Base-by-base conservation (phyloP, 1,140 invertebrate genomes). In the Drosophila pseudoobscura region DNA sequence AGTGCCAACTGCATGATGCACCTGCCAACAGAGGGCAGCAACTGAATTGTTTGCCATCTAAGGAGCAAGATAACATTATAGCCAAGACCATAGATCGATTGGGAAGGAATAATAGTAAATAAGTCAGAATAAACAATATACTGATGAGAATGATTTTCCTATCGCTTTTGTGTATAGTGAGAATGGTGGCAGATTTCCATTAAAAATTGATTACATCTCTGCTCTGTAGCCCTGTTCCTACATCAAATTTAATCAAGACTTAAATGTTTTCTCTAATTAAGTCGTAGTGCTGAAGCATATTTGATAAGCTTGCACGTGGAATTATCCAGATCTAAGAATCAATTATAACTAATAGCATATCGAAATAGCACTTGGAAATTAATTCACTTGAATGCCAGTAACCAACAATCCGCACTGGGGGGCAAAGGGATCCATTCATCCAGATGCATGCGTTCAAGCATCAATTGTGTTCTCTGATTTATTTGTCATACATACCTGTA, bases 241-340 rank as follows among this genome's bases (percentile, higher is more conserved):
- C 7, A 22, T 26, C 15, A 29, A 57, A 20, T 50, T 45, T 29
- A 49, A 49, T 66, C 54, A 45, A 15, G 39, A 47, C 54, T 47
- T 69, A 60, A 50, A 57, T 72, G 62, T 63, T 17, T 17, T 17
- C 17, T 17, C 17, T 17, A 17, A 17, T 75, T 61, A 72, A 72
- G 43, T 54, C 11, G 51, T 62, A 66, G 59, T 62, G 52, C 61
- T 56, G 1, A 2, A 75, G 47, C 46, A 5, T 45, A 69, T 68
- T 76, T 62, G 70, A 50, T 55, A 58, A 58, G 61, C 62, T 68
- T 68, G 51, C 62, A 56, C 51, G 17, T 8, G 8, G 8, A 80
- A 80, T 80, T 80, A 80, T 78, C 75, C 78, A 78, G 75, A 71
- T 80, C 78, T 75, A 80, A 78, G 75, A 80, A 75, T 80, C 77